Conservation (phyloP, 2,888 invertebrate species). For the Prosopocoilus inquinatus region DNA sequence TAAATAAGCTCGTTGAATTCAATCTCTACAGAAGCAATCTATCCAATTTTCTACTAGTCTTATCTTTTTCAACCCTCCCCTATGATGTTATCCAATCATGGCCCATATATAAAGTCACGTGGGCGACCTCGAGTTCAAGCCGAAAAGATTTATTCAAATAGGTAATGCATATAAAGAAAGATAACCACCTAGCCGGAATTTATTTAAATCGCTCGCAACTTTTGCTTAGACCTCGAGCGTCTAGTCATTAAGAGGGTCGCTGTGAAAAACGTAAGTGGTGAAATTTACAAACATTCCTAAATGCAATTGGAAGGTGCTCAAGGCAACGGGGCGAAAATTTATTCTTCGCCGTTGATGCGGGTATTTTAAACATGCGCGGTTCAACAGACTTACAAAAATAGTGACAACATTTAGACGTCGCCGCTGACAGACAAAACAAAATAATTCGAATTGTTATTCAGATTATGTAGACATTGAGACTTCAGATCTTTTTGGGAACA, state of each 20-base stretch:
- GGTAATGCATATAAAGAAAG: conserved; percentile 30
- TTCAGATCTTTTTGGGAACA: background rate
- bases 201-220: conserved; percentile 5
- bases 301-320: conserved; percentile 13
- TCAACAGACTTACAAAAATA: conserved; percentile 14
- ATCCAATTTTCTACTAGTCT: conserved; percentile 51
- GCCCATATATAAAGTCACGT: conserved; percentile 41
- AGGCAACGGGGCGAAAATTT: conserved; percentile 15
- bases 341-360: conserved; percentile 12
- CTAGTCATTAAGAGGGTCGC: background rate
- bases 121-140: conserved; percentile 26
- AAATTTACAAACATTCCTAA: conserved; percentile 8
- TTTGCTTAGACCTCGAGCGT: background rate
- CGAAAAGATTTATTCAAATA: conserved; percentile 38
- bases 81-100: conserved; percentile 46
- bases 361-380: conserved; percentile 3
- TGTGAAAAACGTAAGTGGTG: no score
- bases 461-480: conserved; percentile 12
- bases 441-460: conserved; percentile 19
- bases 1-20: conserved; percentile 50
- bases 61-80: conserved; percentile 47
- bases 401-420: conserved; percentile 16
- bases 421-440: conserved; percentile 18
- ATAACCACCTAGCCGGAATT: conserved; percentile 6
- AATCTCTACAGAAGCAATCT: conserved; percentile 46